Evolutionary conservation across 2,797 vertebrate genomes (phyloP).

Genomic region (Dallia pectoralis): DNA sequence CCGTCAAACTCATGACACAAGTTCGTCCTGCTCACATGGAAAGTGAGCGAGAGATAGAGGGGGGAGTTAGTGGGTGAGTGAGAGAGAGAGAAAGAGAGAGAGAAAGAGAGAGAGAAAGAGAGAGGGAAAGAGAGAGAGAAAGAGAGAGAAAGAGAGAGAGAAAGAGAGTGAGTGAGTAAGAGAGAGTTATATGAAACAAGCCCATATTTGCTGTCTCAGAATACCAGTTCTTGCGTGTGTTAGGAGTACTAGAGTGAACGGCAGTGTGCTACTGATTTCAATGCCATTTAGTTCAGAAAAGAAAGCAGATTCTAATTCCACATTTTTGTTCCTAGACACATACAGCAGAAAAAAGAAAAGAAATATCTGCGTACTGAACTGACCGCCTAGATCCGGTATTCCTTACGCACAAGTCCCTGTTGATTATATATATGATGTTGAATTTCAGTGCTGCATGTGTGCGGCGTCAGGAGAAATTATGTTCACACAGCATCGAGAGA

Average conservation of each 20-base stretch:
- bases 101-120: slow-evolving; percentile 6
- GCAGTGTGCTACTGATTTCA: background rate
- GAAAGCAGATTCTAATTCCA: background rate
- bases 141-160: background rate
- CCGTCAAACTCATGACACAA: slow-evolving; percentile 27
- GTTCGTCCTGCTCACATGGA: slow-evolving; percentile 2
- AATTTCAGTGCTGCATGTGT: slow-evolving; percentile 39
- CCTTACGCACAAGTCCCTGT: background rate
- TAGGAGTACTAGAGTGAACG: background rate
- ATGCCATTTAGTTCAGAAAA: background rate
- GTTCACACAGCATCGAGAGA: slow-evolving; percentile 11
- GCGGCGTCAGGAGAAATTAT: slow-evolving; percentile 42
- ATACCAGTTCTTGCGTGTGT: background rate
- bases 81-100: background rate
- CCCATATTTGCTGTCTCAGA: background rate
- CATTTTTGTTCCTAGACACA: background rate
- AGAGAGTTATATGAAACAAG: slow-evolving; percentile 1
- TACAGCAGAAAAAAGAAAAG: background rate
- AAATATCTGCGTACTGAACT: background rate
- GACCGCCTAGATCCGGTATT: background rate
- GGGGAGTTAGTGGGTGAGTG: too few species aligned
- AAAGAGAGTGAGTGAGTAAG: too few species aligned
- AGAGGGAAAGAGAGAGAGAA: background rate
- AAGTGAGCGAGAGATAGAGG: background rate
- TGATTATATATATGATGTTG: slow-evolving; percentile 24